These are phyloP conservation scores for Pristionchus entomophagus DNA, from an alignment of 2,888 invertebrate species.

Conservation along the genomic window DNA sequence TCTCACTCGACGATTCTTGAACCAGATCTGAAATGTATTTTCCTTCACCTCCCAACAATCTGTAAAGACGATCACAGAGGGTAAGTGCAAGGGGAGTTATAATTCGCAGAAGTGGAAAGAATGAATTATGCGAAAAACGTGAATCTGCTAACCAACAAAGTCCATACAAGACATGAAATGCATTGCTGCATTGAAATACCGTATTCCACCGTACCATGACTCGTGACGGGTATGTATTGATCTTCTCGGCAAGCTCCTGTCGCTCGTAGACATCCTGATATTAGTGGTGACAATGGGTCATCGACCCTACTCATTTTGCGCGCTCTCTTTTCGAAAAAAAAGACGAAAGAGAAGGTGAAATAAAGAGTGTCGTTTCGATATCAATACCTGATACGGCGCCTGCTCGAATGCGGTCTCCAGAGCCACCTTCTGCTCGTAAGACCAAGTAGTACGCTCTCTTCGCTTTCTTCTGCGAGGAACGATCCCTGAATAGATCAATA, in stretches of 20 bases:
- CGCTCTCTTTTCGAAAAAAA: no score
- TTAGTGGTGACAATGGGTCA: no score
- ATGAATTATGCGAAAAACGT: no score
- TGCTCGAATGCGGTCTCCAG: conserved; percentile 44
- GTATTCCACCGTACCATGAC: conserved; percentile 37
- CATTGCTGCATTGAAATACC: background rate
- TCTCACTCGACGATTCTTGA: conserved; percentile 74
- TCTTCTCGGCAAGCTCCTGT: conserved; percentile 41
- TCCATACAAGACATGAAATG: no score
- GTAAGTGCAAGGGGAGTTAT: no score
- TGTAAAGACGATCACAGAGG: no score
- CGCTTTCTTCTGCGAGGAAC: conserved; percentile 47
- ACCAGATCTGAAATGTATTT: conserved; percentile 68
- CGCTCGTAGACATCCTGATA: conserved; percentile 46
- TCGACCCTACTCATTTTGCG: no score
- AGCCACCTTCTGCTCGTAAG: conserved; percentile 30
- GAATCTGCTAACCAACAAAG: no score
- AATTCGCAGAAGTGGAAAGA: no score
- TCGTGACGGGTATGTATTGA: background rate
- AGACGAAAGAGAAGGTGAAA: no score
- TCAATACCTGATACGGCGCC: no score
- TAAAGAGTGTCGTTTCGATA: no score
- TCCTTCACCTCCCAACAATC: background rate
- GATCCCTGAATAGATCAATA: conserved; percentile 15
- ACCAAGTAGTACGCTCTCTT: conserved; percentile 41